Evolutionary conservation across 2,888 invertebrate species (phyloP).

Genomic region (Masnerella sp.): DNA sequence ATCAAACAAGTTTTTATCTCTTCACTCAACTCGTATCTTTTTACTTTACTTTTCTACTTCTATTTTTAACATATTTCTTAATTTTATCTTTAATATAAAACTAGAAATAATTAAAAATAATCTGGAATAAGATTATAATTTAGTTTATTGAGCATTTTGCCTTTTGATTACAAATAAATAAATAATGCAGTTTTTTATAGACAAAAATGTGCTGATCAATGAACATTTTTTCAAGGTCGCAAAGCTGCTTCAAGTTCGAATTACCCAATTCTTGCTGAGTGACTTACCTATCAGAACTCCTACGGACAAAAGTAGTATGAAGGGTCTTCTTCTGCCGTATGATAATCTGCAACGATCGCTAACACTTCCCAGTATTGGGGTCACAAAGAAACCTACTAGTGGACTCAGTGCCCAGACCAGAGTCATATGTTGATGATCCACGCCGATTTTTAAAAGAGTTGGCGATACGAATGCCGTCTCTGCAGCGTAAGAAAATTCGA

Average conservation of each 20-base stretch:
- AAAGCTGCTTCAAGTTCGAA: slow-evolving; percentile 55
- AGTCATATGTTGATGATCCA: slow-evolving; percentile 95
- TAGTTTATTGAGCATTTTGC: too few species aligned
- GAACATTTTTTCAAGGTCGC: slow-evolving; percentile 47
- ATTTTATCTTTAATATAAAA: too few species aligned
- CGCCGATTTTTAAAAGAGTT: slow-evolving; percentile 93
- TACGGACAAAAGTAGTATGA: slow-evolving; percentile 91
- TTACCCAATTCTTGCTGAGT: slow-evolving; percentile 34
- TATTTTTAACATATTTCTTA: too few species aligned
- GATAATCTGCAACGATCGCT: slow-evolving; percentile 91
- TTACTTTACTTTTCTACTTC: too few species aligned
- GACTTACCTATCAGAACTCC: slow-evolving; percentile 91
- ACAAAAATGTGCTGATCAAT: too few species aligned
- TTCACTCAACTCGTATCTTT: not conserved
- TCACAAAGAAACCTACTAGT: slow-evolving; percentile 94
- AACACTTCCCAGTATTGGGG: slow-evolving; percentile 93
- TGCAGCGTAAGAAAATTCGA: slow-evolving; percentile 98
- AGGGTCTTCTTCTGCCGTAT: slow-evolving; percentile 93
- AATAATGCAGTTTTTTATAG: too few species aligned
- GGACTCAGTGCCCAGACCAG: slow-evolving; percentile 97
- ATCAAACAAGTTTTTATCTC: slow-evolving; percentile 38
- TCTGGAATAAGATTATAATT: too few species aligned
- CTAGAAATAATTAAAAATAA: too few species aligned
- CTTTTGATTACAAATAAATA: too few species aligned
- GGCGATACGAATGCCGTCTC: slow-evolving; percentile 98